A percentile compares a stretch with the other conserved stretches of the same genome.
Evolutionary conservation across 2,797 vertebrate genomes (phyloP).

Genomic region (Pseudocheirus occidentalis): DNA sequence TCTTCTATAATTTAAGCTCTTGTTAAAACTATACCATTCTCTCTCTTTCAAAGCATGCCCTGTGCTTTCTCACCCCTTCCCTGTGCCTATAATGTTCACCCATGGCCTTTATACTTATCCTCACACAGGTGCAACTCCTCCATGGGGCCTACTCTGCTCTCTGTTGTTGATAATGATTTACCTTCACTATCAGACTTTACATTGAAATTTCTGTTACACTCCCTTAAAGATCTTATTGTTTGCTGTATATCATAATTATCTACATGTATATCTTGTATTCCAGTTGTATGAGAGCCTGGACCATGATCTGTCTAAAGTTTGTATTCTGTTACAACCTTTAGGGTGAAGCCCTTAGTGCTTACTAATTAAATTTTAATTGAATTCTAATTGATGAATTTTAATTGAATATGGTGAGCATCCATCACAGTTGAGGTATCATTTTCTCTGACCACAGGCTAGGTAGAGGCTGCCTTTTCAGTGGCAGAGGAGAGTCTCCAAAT

Average conservation of each 20-base stretch:
- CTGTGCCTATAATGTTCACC: neutral
- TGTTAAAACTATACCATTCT: neutral
- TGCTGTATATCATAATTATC: neutral
- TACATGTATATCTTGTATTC: neutral
- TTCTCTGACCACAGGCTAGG: neutral
- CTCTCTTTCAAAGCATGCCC: neutral
- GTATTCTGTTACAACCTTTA: neutral
- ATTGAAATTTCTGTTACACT: neutral
- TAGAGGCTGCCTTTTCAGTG: neutral
- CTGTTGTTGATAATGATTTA: neutral
- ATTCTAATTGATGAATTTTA: neutral
- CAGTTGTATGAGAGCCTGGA: neutral
- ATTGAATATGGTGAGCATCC: neutral
- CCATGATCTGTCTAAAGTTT: neutral
- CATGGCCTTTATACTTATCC: neutral
- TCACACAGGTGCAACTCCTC: neutral
- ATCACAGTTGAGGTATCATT: neutral
- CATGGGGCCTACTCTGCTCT: neutral
- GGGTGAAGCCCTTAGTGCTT: neutral
- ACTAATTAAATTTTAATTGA: neutral
- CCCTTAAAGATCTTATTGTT: neutral
- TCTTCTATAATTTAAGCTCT: neutral
- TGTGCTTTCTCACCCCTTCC: neutral
- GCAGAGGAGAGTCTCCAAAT: neutral
- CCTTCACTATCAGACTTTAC: neutral